Base-by-base conservation (phyloP, 2,113 vertebrate species). In the Cyanocitta stelleri region DNA sequence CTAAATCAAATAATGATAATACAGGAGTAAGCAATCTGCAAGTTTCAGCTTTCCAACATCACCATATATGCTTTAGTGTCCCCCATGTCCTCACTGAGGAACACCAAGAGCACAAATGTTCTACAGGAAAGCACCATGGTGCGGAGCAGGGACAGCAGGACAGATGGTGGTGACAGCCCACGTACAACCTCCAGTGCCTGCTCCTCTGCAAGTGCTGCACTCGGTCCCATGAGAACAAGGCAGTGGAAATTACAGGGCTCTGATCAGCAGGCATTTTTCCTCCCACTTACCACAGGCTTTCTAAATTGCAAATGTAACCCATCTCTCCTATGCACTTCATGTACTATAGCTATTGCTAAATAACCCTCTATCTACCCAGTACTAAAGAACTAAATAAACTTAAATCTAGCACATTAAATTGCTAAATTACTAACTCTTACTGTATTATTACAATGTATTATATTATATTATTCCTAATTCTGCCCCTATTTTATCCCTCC, bases 221-320 rank as follows among this genome's bases (percentile, higher is more conserved):
- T 66, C 0, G 0, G 32, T 32, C 18, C 29, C 26, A 32, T 1
- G 37, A 61, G 74, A 77, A 75, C 5, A 10, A 64, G 29, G 62
- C n/a, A 43, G 2, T 24, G 61, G 46, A 89, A 93, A 90, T 89
- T 19, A 89, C 10, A n/a, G 49, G 32, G 48, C 78, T 55, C 48
- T 72, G 49, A 63, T 12, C 1, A 0, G 62, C 62, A 84, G 72
- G 67, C 23, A 59, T 56, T 90, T 16, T 80, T 32, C 56, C 61
- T 90, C 33, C 64, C 71, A 67, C 44, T 85, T 48, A 71, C 27
- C 27, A 51, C 16, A 26, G 52, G 21, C 68, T 59, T 89, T 82
- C 66, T 87, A 75, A 85, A 85, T 2, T 7, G 18, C 27, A 78
- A 71, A 93, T 15, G 33, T 16, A 72, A 27, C 73, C 33, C 1